A percentile compares a stretch with the other conserved stretches of the same genome.
phyloP scores from a whole-genome alignment of 2,113 vertebrate genomes.

The Pteruthius melanotis region DNA sequence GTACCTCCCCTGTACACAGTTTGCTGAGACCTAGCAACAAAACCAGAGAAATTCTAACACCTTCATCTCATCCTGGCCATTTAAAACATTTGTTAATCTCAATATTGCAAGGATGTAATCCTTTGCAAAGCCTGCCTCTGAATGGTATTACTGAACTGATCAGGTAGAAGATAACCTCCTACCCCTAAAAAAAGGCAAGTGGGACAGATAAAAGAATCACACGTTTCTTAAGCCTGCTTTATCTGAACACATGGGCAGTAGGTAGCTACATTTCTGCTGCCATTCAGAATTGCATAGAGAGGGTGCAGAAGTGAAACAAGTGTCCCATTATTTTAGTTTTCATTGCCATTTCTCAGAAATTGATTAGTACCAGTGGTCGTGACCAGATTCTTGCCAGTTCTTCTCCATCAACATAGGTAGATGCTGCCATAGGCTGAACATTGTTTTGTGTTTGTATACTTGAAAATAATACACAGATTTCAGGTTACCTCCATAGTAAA shows the following conservation, averaged over 20 bases:
- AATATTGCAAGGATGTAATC: background rate
- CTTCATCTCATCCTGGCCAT: background rate
- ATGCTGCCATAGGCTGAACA: background rate
- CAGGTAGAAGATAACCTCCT: background rate
- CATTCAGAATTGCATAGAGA: background rate
- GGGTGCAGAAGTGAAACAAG: background rate
- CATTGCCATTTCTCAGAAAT: background rate
- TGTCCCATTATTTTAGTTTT: background rate
- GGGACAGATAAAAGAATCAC: background rate
- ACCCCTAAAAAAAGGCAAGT: background rate
- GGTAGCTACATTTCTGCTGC: background rate
- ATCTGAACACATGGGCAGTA: background rate
- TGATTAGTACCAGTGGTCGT: background rate
- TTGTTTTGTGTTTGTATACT: rapidly evolving
- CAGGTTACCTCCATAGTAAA: background rate
- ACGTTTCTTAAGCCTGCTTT: background rate
- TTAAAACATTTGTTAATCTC: background rate
- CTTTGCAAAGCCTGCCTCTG: background rate
- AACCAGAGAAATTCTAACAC: background rate
- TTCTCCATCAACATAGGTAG: background rate
- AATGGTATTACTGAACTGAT: background rate
- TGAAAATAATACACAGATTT: background rate
- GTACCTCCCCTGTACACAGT: background rate
- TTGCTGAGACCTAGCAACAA: background rate
- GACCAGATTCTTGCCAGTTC: background rate